These are phyloP conservation scores for Heterotis niloticus DNA, from an alignment of 2,113 vertebrate species.

Conservation along the genomic window DNA sequence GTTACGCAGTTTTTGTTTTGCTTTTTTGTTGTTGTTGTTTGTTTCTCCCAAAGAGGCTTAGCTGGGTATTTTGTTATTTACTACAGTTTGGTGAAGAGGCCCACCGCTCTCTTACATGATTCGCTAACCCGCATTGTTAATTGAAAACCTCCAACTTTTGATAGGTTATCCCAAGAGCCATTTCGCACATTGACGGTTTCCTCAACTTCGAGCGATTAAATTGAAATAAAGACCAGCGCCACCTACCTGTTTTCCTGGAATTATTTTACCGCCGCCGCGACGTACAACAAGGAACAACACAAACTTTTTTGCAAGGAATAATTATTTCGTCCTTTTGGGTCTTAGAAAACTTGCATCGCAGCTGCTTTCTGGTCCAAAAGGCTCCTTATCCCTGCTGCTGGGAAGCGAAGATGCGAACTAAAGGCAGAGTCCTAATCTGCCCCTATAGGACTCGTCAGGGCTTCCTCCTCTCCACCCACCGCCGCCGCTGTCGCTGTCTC, in stretches of 20 bases:
- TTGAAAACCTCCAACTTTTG: background rate
- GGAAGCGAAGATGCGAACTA: conserved; percentile 22
- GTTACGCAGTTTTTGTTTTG: conserved; percentile 20
- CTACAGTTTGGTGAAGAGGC: conserved; percentile 45
- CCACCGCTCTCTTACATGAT: conserved; percentile 40
- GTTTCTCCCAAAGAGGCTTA: conserved; percentile 39
- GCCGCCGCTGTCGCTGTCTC: background rate
- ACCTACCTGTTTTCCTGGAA: conserved; percentile 57
- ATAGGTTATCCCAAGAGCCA: conserved; percentile 33
- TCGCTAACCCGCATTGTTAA: conserved; percentile 25
- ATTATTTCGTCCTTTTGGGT: conserved; percentile 18
- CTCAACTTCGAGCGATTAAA: conserved; percentile 26
- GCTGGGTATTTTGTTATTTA: conserved; percentile 28
- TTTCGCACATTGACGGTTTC: background rate
- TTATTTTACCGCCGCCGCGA: conserved; percentile 54
- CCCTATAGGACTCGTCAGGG: conserved; percentile 25
- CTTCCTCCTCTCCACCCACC: conserved; percentile 33
- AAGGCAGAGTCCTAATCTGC: conserved; percentile 30
- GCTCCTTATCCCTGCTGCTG: conserved; percentile 9
- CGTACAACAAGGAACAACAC: conserved; percentile 38
- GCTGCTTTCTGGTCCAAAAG: conserved; percentile 8
- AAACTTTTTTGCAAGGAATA: conserved; percentile 35
- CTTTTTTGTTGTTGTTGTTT: no score
- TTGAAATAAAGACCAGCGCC: conserved; percentile 1
- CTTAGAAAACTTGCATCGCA: conserved; percentile 33